These are phyloP conservation scores for Agonum fuliginosum DNA, from an alignment of 2,888 invertebrate species.

Conservation along the genomic window DNA sequence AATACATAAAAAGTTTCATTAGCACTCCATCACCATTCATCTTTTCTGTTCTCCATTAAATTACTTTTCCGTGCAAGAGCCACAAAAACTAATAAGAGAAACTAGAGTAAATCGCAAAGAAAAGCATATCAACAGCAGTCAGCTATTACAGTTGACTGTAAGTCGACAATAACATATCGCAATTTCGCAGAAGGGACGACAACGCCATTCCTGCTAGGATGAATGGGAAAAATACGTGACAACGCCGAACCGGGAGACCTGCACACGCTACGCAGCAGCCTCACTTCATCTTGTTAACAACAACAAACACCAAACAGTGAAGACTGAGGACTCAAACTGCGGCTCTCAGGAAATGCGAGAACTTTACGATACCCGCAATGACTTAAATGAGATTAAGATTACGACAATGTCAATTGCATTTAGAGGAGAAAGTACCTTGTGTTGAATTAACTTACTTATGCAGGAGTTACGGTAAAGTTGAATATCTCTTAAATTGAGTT, in stretches of 20 bases:
- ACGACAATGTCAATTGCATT: too few relatives aligned
- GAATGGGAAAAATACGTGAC: slow-evolving; percentile 45
- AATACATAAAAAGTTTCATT: slow-evolving; percentile 9
- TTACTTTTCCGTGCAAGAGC: neutral
- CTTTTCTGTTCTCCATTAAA: slow-evolving; percentile 23
- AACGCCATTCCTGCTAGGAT: slow-evolving; percentile 9
- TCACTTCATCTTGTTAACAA: slow-evolving; percentile 36
- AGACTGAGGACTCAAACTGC: too few relatives aligned
- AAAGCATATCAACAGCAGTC: slow-evolving; percentile 33
- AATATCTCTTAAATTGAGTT: too few relatives aligned
- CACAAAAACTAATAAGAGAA: slow-evolving; percentile 29
- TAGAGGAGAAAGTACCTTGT: too few relatives aligned
- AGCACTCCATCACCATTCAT: slow-evolving; percentile 31
- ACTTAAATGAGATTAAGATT: neutral
- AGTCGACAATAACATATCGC: slow-evolving; percentile 44
- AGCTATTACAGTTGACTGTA: slow-evolving; percentile 32
- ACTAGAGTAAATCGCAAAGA: slow-evolving; percentile 14
- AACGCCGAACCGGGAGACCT: neutral
- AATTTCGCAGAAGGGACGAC: slow-evolving; percentile 37
- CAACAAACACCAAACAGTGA: neutral
- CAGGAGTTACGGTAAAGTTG: too few relatives aligned
- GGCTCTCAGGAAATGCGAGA: too few relatives aligned
- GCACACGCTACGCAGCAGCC: neutral
- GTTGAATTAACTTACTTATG: too few relatives aligned
- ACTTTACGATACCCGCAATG: neutral